phyloP scores from a whole-genome alignment of 2,888 invertebrate species.

The Chirona hameri region DNA sequence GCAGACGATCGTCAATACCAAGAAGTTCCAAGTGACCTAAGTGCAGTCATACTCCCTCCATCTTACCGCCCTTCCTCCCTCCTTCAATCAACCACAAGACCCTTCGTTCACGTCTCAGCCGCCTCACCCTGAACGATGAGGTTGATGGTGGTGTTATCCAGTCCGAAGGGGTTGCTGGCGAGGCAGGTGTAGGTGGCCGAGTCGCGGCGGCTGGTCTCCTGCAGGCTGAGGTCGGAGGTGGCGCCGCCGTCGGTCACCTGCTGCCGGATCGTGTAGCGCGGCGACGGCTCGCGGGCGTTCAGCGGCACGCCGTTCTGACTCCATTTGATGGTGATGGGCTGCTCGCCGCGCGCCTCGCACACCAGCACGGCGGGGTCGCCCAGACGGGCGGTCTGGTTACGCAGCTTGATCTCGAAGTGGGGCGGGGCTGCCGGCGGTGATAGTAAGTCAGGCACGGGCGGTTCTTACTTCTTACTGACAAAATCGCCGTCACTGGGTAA shows the following conservation, averaged over 20 bases:
- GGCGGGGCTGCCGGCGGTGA: conserved; percentile 69
- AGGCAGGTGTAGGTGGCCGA: conserved; percentile 53
- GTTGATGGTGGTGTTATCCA: conserved; percentile 91
- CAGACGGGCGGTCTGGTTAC: conserved; percentile 84
- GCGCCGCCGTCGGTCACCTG: conserved; percentile 61
- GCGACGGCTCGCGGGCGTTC: conserved; percentile 40
- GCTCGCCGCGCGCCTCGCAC: conserved; percentile 71
- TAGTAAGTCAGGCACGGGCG: no score
- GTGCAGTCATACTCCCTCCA: not conserved
- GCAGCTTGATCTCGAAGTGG: conserved; percentile 85
- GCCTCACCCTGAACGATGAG: conserved; percentile 81
- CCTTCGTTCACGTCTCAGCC: not conserved
- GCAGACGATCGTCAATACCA: no score
- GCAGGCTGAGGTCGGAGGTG: conserved; percentile 64
- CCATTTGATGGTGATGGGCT: not conserved
- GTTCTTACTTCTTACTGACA: no score
- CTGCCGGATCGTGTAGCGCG: conserved; percentile 57
- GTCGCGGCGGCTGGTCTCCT: conserved; percentile 57
- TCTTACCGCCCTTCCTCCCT: no score
- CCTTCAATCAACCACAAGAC: no score
- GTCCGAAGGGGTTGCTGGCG: conserved; percentile 68
- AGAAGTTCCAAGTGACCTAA: no score
- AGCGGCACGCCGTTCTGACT: not conserved
- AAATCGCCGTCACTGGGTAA: no score
- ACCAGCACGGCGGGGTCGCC: conserved; percentile 86